Conservation (phyloP, 2,113 vertebrate species). For the Turdus rufiventris region DNA sequence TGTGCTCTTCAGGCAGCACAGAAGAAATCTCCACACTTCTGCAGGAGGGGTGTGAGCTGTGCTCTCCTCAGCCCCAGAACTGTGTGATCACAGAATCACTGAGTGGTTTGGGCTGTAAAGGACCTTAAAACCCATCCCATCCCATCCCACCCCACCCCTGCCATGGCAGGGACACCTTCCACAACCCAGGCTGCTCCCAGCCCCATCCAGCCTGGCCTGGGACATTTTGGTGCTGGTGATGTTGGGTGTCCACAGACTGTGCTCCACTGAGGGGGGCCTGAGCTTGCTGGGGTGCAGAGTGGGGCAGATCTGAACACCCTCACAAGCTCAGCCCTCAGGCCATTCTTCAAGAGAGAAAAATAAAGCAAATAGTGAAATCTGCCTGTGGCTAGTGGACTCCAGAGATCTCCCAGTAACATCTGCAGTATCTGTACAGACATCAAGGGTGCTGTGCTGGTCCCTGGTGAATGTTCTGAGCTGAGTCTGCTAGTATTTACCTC, state of each 20-base stretch:
- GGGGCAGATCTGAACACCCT: background rate
- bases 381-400: background rate
- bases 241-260: background rate
- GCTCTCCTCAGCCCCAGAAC: background rate
- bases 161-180: background rate
- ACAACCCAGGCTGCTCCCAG: background rate
- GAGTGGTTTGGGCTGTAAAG: background rate
- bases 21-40: background rate
- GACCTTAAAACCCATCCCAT: background rate
- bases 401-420: background rate
- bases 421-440: background rate
- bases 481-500: background rate
- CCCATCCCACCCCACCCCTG: background rate
- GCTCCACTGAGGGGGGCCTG: background rate
- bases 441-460: background rate
- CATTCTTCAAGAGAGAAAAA: background rate
- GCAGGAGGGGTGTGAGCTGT: rapidly evolving
- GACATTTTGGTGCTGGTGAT: background rate
- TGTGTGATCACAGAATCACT: background rate
- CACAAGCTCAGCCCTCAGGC: background rate
- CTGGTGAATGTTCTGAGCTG: background rate
- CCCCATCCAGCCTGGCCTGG: rapidly evolving
- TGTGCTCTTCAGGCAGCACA: background rate
- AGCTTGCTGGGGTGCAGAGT: background rate
- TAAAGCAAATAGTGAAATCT: background rate